Evolutionary conservation across 2,113 vertebrate species (phyloP).

Genomic region (Thunnus thynnus): DNA sequence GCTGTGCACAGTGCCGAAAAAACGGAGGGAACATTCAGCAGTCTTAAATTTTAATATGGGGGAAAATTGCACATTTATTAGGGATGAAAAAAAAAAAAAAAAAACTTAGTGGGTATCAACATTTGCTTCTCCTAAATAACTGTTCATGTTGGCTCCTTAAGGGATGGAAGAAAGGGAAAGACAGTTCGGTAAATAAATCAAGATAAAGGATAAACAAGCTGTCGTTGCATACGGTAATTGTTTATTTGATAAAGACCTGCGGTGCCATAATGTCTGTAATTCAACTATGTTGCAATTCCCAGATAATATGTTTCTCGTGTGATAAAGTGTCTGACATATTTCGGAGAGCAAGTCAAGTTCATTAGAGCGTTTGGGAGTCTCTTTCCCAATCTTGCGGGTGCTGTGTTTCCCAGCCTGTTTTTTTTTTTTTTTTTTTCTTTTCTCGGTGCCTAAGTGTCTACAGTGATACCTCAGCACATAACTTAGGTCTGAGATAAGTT

Average conservation of each 20-base stretch:
- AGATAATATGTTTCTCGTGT: constrained; percentile 95
- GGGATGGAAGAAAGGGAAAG: constrained; percentile 45
- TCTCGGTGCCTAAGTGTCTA: constrained; percentile 97
- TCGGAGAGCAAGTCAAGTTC: constrained; percentile 82
- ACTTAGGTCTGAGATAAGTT: constrained; percentile 96
- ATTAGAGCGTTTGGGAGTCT: constrained; percentile 83
- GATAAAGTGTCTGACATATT: constrained; percentile 94
- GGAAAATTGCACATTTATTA: constrained; percentile 82
- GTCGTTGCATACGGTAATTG: constrained; percentile 83
- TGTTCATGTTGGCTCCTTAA: constrained; percentile 56
- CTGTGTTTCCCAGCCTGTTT: constrained; percentile 76
- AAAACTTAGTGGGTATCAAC: constrained; percentile 50
- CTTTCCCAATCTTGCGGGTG: constrained; percentile 83
- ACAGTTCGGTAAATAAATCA: constrained; percentile 82
- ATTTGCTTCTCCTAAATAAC: constrained; percentile 68
- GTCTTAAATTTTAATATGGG: constrained; percentile 85
- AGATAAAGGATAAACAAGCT: constrained; percentile 85
- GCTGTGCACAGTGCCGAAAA: constrained; percentile 88
- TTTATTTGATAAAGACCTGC: constrained; percentile 89
- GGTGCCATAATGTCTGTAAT: constrained; percentile 98
- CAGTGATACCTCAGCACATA: constrained; percentile 97
- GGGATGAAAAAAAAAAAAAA: constrained; percentile 38
- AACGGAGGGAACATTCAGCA: constrained; percentile 76
- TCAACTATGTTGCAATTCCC: constrained; percentile 86
- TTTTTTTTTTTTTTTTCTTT: constrained; percentile 75